Base-by-base conservation (phyloP, 2,888 invertebrate species). In the Noctua comes region DNA sequence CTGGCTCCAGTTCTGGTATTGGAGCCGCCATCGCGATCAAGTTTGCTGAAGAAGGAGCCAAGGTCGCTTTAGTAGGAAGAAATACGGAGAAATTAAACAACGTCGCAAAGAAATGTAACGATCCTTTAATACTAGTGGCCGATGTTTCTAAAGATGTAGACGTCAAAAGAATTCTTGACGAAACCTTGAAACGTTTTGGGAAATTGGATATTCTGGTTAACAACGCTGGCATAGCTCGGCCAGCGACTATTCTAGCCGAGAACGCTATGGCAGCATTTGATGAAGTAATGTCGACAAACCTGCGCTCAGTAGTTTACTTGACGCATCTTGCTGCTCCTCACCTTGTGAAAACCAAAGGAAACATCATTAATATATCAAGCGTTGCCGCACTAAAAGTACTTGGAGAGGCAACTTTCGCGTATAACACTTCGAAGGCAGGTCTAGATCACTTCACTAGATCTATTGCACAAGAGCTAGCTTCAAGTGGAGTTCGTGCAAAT, bases 271-370 rank as follows among this genome's bases (percentile, higher is more conserved):
- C 24, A 46, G 8, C 57, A 31, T 76, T 81, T 65, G 79, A 86
- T 46, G 43, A 71, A n/a, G 64, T 69, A 24, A 84, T 83, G 78
- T 62, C 65, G 7, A 84, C 77, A 51, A 86, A 86, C 57, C 71
- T 86, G 2, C 76, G 79, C 6, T 71, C 79, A 6, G 73, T 70
- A 10, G 86, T 85, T 21, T 71, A 77, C 18, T 57, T 86, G n/a
- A 85, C 86, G 0, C 79, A 86, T 46, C 75, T 88, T 0, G 86
- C 88, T 4, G 86, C 82, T 7, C 89, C 89, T 0, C 82, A 88
- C 69, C 79, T 91, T 3, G 80, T 89, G 18, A 72, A 83, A 73
- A 86, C 89, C 2, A 86, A 86, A 76, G 90, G 98, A 24, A 98
- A 75, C 27, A 66, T 66, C 43, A 13, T 66, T 24, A 66, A 66